Percentiles rank a stretch among this genome's conserved stretches.
These are phyloP conservation scores for Dolichotis patagonum DNA, from an alignment of 2,113 vertebrate species.

Conservation along the genomic window DNA sequence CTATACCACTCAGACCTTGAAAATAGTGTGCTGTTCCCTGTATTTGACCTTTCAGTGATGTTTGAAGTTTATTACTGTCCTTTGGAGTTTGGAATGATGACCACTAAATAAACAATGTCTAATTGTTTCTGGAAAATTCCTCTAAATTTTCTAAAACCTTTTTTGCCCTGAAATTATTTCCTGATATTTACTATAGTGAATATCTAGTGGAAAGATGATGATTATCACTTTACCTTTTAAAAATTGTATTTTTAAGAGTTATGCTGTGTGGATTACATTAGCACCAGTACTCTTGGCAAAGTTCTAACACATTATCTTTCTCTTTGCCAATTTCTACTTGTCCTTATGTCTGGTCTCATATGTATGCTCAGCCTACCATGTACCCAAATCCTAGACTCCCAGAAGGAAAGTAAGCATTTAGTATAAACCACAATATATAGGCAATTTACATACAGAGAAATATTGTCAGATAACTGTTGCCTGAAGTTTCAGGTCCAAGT, in stretches of 20 bases:
- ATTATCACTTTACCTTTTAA: background rate
- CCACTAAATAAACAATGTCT: background rate
- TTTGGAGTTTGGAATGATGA: background rate
- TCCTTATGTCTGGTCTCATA: background rate
- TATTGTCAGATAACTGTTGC: background rate
- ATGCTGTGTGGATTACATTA: background rate
- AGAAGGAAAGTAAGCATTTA: background rate
- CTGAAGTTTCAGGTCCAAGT: background rate
- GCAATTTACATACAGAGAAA: background rate
- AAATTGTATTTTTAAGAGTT: background rate
- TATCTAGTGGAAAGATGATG: background rate
- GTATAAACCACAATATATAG: background rate
- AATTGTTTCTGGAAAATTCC: conserved; percentile 5
- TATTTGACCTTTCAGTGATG: background rate
- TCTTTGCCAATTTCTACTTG: background rate
- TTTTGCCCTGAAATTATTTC: background rate
- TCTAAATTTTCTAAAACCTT: background rate
- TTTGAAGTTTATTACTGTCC: background rate
- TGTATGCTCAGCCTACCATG: background rate
- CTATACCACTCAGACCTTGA: background rate
- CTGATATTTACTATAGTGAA: too few species aligned
- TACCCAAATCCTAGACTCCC: background rate
- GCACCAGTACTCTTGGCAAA: background rate
- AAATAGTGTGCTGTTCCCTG: background rate
- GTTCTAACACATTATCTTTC: background rate